Percentiles rank a stretch among this genome's conserved stretches.
phyloP scores from a whole-genome alignment of 2,797 vertebrate genomes.

The Pteropus rufus region DNA sequence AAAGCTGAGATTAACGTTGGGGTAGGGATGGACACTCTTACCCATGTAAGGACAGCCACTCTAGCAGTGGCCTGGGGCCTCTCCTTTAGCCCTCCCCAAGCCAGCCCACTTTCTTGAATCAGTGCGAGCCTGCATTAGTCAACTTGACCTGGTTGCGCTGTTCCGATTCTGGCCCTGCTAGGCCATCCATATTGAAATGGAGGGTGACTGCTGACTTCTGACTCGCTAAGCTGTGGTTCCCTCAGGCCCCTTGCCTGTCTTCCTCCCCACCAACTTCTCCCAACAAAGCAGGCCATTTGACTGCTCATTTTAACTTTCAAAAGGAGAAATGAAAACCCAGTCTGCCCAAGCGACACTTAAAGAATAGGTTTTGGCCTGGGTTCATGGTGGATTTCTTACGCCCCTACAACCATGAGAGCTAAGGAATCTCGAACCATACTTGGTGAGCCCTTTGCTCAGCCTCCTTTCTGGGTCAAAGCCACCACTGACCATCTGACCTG shows the following conservation, averaged over 20 bases:
- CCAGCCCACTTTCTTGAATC: constrained; percentile 57
- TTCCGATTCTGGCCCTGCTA: neutral
- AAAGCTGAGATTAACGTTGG: neutral
- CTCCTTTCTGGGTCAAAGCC: neutral
- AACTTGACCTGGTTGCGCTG: neutral
- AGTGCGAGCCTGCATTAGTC: constrained; percentile 11
- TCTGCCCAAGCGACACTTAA: neutral
- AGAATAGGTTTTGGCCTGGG: neutral
- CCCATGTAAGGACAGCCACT: neutral
- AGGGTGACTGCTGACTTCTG: neutral
- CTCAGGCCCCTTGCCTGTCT: neutral
- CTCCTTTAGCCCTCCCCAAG: neutral
- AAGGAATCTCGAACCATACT: neutral
- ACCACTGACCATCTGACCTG: neutral
- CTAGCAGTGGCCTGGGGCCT: neutral
- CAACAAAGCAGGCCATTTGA: neutral
- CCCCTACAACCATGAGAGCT: neutral
- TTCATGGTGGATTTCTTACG: neutral
- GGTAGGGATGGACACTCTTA: neutral
- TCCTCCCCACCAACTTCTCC: neutral
- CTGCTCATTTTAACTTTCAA: neutral
- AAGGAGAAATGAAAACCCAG: neutral
- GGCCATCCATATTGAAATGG: neutral
- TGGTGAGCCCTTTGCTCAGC: neutral
- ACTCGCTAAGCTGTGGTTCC: neutral